phyloP scores from a whole-genome alignment of 2,113 vertebrate genomes.

The Siniperca chuatsi region DNA sequence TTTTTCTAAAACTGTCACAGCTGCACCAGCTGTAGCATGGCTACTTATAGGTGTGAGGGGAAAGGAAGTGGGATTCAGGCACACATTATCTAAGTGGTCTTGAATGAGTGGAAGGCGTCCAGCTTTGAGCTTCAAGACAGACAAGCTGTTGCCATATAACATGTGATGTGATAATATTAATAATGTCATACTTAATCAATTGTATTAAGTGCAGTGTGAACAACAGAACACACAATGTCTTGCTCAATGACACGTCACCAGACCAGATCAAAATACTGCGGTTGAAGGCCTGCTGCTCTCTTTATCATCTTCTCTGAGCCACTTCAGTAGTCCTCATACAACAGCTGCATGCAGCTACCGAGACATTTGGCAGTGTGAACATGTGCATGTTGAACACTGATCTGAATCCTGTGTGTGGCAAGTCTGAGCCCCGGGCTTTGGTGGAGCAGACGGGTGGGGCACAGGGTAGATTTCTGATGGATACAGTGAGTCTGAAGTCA shows the following conservation, averaged over 20 bases:
- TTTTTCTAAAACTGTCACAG: background rate
- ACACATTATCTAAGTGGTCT: background rate
- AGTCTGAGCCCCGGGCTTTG: slow-evolving; percentile 74
- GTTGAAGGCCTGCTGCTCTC: slow-evolving; percentile 21
- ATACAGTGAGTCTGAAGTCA: slow-evolving; percentile 73
- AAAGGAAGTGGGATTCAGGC: background rate
- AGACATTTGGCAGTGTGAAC: slow-evolving; percentile 58
- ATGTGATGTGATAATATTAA: background rate
- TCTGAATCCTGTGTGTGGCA: slow-evolving; percentile 64
- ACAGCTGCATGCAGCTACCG: slow-evolving; percentile 71
- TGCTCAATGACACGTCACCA: slow-evolving; percentile 1
- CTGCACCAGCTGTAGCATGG: background rate
- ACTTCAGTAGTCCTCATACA: slow-evolving; percentile 57
- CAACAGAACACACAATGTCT: slow-evolving; percentile 5
- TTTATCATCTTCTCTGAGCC: slow-evolving; percentile 48
- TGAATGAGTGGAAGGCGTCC: background rate
- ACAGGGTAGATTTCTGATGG: slow-evolving; percentile 56
- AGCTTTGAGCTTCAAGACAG: background rate
- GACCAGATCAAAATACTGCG: slow-evolving; percentile 14
- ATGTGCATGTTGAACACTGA: slow-evolving; percentile 57
- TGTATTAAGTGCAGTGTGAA: background rate
- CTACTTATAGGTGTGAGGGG: background rate
- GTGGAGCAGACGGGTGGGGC: slow-evolving; percentile 35
- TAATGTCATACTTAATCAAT: background rate
- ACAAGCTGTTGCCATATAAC: background rate